Conservation (phyloP, 2,797 vertebrate genomes). For the Hyperoplus immaculatus region DNA sequence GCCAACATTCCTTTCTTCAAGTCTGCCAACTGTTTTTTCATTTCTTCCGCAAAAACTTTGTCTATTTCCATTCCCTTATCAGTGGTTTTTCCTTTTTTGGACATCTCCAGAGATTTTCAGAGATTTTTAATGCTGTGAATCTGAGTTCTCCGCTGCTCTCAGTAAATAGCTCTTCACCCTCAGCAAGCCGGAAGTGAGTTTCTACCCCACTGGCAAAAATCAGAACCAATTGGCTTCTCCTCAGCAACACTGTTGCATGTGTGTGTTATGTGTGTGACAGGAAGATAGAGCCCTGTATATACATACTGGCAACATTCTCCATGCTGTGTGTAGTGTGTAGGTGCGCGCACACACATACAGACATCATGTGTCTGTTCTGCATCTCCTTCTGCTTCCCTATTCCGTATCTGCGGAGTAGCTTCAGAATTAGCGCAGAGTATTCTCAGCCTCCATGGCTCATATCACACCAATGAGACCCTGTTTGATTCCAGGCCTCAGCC, state of each 20-base stretch:
- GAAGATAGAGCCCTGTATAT: not conserved
- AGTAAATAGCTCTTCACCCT: no score
- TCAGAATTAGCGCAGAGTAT: constrained; percentile 55
- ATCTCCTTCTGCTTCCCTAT: constrained; percentile 30
- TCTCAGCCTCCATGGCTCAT: constrained; percentile 58
- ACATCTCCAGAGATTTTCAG: no score
- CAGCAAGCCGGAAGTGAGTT: no score
- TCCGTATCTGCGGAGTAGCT: constrained; percentile 37
- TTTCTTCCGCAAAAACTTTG: no score
- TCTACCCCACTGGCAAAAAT: constrained; percentile 68
- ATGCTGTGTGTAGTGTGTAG: constrained; percentile 12
- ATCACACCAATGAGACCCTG: constrained; percentile 52
- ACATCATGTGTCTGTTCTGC: not conserved
- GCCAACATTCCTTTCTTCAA: no score
- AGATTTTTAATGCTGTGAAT: no score
- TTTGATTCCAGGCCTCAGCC: constrained; percentile 43
- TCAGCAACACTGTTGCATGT: constrained; percentile 41
- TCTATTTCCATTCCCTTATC: no score
- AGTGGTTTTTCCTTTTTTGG: no score
- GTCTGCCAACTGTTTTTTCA: no score
- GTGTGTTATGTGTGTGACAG: constrained; percentile 12
- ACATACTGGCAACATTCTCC: not conserved
- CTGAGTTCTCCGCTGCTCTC: no score
- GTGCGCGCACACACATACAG: constrained; percentile 18
- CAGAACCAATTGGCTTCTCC: constrained; percentile 44